Base-by-base conservation (phyloP, 2,888 invertebrate genomes). In the Syritta pipiens region DNA sequence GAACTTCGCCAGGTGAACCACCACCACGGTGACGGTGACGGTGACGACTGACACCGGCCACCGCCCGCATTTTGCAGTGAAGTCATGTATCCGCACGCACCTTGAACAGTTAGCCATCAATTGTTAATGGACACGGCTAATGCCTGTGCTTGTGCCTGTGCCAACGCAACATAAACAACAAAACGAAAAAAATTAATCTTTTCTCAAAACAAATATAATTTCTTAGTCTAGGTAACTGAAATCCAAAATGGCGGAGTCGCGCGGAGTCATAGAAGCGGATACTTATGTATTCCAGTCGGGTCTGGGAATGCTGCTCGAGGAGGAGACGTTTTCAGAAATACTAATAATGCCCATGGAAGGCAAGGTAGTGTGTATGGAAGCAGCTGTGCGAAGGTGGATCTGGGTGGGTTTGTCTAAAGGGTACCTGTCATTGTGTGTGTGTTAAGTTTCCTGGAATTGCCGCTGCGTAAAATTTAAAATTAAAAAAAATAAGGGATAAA, bases 81-180 rank as follows among this genome's bases (percentile, higher is more conserved):
- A 62, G 79, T 68, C 79, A 79, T 67, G 72, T 74, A 51, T 24
- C 51, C 44, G 68, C 51, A 79, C 79, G 74, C 79, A 74, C 79
- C 79, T 79, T 79, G 74, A 79, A 79, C 79, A 74, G 79, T 79
- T 79, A 79, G 67, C 67, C 62, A 74, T 74, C 67, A 79, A 79
- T 79, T 79, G 67, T 68, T 68, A 79, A 79, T 74, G 62, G 79
- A 57, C 60, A 37, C 14, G 55, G 51, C 44, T 69, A 63, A 40
- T 37, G 46, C 48, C 46, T 40, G 12, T 60, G 37, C 62, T 24
- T 6, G 4, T 14, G 28, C 10, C 19, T 26, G 19, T 28, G 28
- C 35, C 37, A 35, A 22, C 19, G 28, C 37, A 26, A 12, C 65
- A 48, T 30, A 59, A 42, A 57, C 59, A 65, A 69, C 62, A 44